These are phyloP conservation scores for Oligia strigilis DNA, from an alignment of 2,888 invertebrate genomes.

Conservation along the genomic window DNA sequence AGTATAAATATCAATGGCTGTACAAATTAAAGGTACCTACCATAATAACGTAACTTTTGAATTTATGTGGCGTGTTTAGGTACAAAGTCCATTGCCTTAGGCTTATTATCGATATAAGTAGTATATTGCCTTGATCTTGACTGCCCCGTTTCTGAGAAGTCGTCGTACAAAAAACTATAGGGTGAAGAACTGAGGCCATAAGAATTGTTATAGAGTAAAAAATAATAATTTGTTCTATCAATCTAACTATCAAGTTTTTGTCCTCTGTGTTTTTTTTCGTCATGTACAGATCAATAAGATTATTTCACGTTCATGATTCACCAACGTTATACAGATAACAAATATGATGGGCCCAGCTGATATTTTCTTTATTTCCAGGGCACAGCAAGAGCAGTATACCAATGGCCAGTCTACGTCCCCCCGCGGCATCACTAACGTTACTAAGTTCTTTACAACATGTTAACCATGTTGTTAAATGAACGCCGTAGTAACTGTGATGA, in stretches of 20 bases:
- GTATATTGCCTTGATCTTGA: conserved; percentile 10
- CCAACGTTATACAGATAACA: background rate
- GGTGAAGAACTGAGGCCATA: conserved; percentile 13
- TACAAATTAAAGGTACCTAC: background rate
- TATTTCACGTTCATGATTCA: background rate
- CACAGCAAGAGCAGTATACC: conserved; percentile 78
- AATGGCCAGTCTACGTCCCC: conserved; percentile 84
- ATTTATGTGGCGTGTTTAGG: background rate
- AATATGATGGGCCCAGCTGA: background rate
- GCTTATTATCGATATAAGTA: background rate
- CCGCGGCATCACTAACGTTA: conserved; percentile 77
- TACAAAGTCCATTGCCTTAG: background rate
- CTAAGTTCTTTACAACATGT: conserved; percentile 63
- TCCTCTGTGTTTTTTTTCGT: background rate
- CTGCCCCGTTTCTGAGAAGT: background rate
- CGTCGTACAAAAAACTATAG: background rate
- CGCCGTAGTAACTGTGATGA: conserved; percentile 77
- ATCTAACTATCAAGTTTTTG: conserved; percentile 2
- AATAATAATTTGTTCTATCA: background rate
- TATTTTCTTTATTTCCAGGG: conserved; percentile 74
- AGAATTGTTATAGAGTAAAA: background rate
- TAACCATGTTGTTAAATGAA: conserved; percentile 57
- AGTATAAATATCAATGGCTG: background rate
- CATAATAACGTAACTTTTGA: background rate
- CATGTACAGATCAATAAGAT: background rate